These are phyloP conservation scores for Barypeithes pellucidus DNA, from an alignment of 2,888 invertebrate genomes.

Conservation along the genomic window DNA sequence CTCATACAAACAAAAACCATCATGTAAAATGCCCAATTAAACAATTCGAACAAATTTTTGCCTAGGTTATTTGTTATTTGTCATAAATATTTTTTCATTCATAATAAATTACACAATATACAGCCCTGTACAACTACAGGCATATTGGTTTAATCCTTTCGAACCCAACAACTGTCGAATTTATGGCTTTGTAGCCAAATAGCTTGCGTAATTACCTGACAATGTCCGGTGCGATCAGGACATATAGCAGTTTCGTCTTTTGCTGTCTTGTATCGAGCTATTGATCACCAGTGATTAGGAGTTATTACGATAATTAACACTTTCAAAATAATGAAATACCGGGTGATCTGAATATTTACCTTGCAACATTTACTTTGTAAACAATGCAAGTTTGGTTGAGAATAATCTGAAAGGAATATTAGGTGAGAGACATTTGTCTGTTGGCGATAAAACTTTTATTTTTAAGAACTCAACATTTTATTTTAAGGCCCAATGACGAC, in stretches of 20 bases:
- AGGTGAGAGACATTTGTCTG: no score
- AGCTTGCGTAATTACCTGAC: constrained; percentile 45
- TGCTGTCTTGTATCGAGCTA: constrained; percentile 25
- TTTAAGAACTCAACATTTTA: no score
- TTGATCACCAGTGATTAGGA: constrained; percentile 15
- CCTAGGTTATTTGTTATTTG: background rate
- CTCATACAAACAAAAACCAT: no score
- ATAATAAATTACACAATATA: constrained; percentile 25
- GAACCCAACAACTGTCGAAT: constrained; percentile 57
- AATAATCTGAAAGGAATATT: no score
- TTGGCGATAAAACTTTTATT: no score
- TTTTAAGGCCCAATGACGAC: no score
- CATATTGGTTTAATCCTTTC: constrained; percentile 46
- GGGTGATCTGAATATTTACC: background rate
- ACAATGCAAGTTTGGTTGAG: no score
- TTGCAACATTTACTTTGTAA: background rate
- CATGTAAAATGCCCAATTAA: background rate
- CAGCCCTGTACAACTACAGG: constrained; percentile 17
- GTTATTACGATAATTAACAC: background rate
- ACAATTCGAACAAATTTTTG: background rate
- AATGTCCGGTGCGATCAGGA: constrained; percentile 35
- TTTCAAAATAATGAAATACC: background rate
- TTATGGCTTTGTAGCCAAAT: constrained; percentile 58
- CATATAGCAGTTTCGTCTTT: constrained; percentile 39
- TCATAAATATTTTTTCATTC: constrained; percentile 21